phyloP scores from a whole-genome alignment of 1,140 invertebrate species.

The Riptortus pedestris region DNA sequence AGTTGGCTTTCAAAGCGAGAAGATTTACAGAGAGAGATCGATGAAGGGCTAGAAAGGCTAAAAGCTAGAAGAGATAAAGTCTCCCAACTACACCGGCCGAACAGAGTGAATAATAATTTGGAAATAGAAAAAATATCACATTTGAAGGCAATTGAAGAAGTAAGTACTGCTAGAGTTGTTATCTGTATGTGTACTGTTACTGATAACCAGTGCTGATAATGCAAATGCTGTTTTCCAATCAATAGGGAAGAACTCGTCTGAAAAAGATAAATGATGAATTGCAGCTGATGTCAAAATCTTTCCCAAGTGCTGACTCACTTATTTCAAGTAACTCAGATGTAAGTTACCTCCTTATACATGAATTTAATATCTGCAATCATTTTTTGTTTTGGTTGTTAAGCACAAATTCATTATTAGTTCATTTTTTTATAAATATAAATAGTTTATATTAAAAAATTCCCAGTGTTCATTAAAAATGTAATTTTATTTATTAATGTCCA shows the following conservation, averaged over 20 bases:
- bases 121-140: conserved; percentile 50
- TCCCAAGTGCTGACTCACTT: not conserved
- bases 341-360: conserved; percentile 9
- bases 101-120: conserved; percentile 51
- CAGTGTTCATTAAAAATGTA: too few species aligned
- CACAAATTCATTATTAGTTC: too few species aligned
- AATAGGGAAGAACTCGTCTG: conserved; percentile 43
- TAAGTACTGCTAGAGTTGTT: conserved; percentile 35
- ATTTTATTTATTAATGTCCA: too few species aligned
- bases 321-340: conserved; percentile 14
- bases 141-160: conserved; percentile 49
- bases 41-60: conserved; percentile 54
- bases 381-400: too few species aligned
- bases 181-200: not conserved
- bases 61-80: conserved; percentile 53
- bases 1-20: conserved; percentile 69
- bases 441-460: too few species aligned
- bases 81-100: conserved; percentile 38
- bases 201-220: not conserved
- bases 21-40: conserved; percentile 66
- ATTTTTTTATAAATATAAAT: too few species aligned
- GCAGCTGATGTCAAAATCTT: not conserved
- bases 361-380: too few species aligned
- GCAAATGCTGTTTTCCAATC: not conserved
- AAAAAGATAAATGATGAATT: conserved; percentile 49